Base-by-base conservation (phyloP, 37 sponge, comb jelly and placozoan genomes). In the Oscarella lobularis region DNA sequence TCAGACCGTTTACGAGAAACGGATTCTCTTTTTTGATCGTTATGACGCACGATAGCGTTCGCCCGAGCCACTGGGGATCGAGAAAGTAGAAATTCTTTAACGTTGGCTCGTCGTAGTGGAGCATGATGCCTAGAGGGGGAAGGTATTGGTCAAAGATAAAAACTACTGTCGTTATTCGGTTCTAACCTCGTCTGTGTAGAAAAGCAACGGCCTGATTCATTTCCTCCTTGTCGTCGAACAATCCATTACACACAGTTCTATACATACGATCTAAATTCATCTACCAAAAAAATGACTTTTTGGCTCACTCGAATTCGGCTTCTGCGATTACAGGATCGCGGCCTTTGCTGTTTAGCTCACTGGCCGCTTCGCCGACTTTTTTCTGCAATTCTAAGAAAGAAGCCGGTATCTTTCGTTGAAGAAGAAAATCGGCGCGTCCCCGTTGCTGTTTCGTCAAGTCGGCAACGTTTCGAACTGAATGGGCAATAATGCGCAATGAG, bases 1-100 rank as follows among this genome's bases (percentile, higher is more conserved):
- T 48, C 20, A 48, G 60, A 48, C 60, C 60, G 9, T 9, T 20
- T 27, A 48, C 60, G 9, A 48, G 60, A 48, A 48, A 48, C 60
- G 20, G 60, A 48, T 48, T 48, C 20, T 48, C 60, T 27, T 9
- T 20, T 48, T 48, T 48, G 60, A 48, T 48, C 20, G 60, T 48
- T 9, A 94, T 90, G 68, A 94, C 80, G 6, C 73, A 38, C 1
- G 95, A 87, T 88, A 94, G 86, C 41, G 87, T 78, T 48, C 90
- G 85, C 39, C 87, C 77, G 66, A 94, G 80, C 95, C 95, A 94
- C 72, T 94, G 85, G 1, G 95, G 95, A 69, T 94, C 91, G 60
- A 94, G 83, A 66, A 94, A 94, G 80, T 94, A 90, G 33, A 81
- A 60, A 37, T 85, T 75, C 76, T 74, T 85, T 40, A 94, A 67